Evolutionary conservation across 2,113 vertebrate species (phyloP), one percentile per base, ranked within the genome.

Genomic region (Urocynchramus pylzowi): DNA sequence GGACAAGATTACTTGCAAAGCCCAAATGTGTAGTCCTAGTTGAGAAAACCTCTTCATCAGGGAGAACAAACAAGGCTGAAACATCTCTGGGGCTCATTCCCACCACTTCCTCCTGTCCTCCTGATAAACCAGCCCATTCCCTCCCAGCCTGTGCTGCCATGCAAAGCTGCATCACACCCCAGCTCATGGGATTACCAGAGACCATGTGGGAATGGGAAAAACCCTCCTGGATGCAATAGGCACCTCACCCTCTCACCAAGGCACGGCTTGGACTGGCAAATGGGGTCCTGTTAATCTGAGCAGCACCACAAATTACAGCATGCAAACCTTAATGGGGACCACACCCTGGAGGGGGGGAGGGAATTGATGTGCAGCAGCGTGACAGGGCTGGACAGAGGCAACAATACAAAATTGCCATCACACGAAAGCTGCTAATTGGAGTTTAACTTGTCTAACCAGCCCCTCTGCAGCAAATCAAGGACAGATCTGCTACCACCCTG

Each of bases 361-460:
- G 76, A 49, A 64, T 12, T 61, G 81, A 81, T 49, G 73, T 56
- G 85, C 82, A 77, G 63, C 79, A 81, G 54, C 21, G 1, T 81
- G 83, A 94, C 84, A 61, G 70, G 83, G 85, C 60, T 0, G 23
- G 93, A 90, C 75, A 82, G 82, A 5, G 49, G 88, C 86, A 90
- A n/a, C 50, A 28, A 49, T 18, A 64, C 86, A 85, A 49, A 13
- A 57, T 13, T 75, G 39, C 79, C 67, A 44, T 71, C 80, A 63
- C 50, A 59, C 1, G 0, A 76, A 77, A 90, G 65, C 85, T 93
- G 65, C 71, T 84, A 52, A 71, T 77, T 18, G 0, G 68, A 77
- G 67, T 70, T 70, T 23, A 88, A 87, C 96, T 84, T 13, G 91
- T 31, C 69, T 47, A 91, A 94, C 93, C 89, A 91, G 95, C 84